Conservation (phyloP, 2,888 invertebrate species). For the Drosophila stalkeri region DNA sequence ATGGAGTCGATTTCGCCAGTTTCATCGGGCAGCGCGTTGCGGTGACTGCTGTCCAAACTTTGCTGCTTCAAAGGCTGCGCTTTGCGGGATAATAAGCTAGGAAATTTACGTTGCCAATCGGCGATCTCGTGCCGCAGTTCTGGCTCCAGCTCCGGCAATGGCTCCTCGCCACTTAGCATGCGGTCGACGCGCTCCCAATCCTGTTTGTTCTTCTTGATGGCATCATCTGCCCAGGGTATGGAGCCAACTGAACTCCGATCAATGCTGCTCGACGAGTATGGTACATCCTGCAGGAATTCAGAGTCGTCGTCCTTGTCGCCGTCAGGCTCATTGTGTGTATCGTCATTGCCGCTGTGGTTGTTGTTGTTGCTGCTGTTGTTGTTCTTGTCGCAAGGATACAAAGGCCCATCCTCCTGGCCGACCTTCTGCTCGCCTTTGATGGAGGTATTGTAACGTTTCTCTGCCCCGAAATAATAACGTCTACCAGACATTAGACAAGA, state of each 20-base stretch:
- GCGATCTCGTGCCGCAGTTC: constrained; percentile 83
- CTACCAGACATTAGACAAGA: constrained; percentile 70
- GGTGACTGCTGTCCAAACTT: constrained; percentile 56
- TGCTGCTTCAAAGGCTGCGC: constrained; percentile 50
- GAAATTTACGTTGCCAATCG: constrained; percentile 84
- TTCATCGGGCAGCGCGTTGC: constrained; percentile 34
- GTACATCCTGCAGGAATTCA: constrained; percentile 82
- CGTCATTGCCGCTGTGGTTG: constrained; percentile 26
- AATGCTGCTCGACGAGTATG: constrained; percentile 83
- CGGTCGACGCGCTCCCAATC: constrained; percentile 85
- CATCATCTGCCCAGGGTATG: constrained; percentile 85
- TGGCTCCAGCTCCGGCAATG: constrained; percentile 70
- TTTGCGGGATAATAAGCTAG: constrained; percentile 66
- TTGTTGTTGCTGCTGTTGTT: constrained; percentile 31
- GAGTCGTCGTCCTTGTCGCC: constrained; percentile 78
- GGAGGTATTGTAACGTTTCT: constrained; percentile 59
- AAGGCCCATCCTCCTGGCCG: constrained; percentile 45
- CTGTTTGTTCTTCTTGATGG: constrained; percentile 84
- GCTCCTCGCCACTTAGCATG: constrained; percentile 81
- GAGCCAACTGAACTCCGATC: constrained; percentile 85
- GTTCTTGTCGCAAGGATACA: constrained; percentile 46
- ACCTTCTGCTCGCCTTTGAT: constrained; percentile 48
- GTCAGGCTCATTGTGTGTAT: constrained; percentile 46
- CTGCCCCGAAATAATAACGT: constrained; percentile 68
- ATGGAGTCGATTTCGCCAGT: constrained; percentile 71